Base-by-base conservation (phyloP, 2,113 vertebrate genomes). In the Nanger granti region DNA sequence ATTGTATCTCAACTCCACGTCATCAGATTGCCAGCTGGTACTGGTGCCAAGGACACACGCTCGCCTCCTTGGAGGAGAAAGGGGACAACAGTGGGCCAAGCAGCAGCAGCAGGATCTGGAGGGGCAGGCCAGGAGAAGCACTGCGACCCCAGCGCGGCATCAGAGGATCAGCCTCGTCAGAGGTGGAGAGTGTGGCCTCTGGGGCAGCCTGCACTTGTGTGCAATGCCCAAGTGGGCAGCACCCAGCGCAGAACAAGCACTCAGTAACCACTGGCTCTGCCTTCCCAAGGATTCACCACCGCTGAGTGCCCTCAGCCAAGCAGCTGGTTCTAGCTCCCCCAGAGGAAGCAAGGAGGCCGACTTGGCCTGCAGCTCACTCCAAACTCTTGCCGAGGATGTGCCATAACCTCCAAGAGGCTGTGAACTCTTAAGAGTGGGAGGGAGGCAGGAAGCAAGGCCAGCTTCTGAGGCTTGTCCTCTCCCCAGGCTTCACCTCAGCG, bases 31-130 rank as follows among this genome's bases (percentile, higher is more conserved):
- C 49, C 17, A 26, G 37, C 14, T 29, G n/a, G 22, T 6, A 17
- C 47, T 10, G 18, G 24, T 3, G 5, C 44, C n/a, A 1, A n/a
- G 57, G 15, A 7, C 69, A 12, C 1, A 1, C 0, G 0, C 1
- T 90, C 31, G 17, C 44, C 64, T 80, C 28, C 8, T 24, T 14
- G 26, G 11, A 26, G 41, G 87, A 41, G 31, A 86, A 64, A 3
- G 6, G 15, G 22, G 31, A 37, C 18, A 2, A 3, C 9, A 20
- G 55, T 15, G 87, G n/a, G 69, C n/a, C 64, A 13, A 57, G 10
- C 24, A 1, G n/a, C 41, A 37, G 24, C 17, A 9, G 54, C 60
- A 11, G 54, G 13, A 47, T 20, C 64, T 2, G 3, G 41, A 20
- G 12, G 54, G 92, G 13, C 3, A 4, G 3, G 11, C 2, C 24